Base-by-base conservation (phyloP, 2,113 vertebrate genomes). In the Tursiops truncatus region DNA sequence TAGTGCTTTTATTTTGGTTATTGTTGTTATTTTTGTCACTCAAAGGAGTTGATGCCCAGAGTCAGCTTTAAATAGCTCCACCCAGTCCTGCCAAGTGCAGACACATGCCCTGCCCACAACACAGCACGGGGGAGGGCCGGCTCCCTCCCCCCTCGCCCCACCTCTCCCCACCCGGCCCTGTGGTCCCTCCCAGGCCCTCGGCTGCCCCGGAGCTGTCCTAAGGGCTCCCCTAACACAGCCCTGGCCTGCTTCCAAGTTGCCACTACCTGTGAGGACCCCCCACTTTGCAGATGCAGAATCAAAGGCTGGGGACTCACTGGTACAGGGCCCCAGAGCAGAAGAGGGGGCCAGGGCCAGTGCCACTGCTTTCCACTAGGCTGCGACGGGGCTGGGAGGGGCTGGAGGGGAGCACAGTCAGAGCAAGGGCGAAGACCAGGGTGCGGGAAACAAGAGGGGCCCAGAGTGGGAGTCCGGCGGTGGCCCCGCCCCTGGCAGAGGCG, bases 51-150 rank as follows among this genome's bases (percentile, higher is more conserved):
- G 18, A 70, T 36, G 53, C 47, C 56, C 87, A 84, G 67, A 56
- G 67, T 62, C 41, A 56, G 50, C 50, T 92, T 85, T 84, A 63
- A 73, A 68, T 31, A 85, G 70, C n/a, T 28, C 21, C 36, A 79
- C 31, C 67, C 23, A 70, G 41, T 21, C 28, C 31, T 0, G 38
- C 70, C 82, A 41, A 80, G n/a, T 1, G 1, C 47, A 33, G 38
- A 17, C 26, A 88, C 11, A 12, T 1, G 0, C 6, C 13, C 56
- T n/a, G 44, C 28, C 21, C 33, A 33, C 1, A 4, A 14, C 65
- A 33, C 41, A 18, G 63, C 21, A 17, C 5, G 1, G 47, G 14
- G 23, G 17, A 50, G 44, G 28, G 79, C 63, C 2, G 0, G 53
- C 15, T 17, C 15, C 53, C 53, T 53, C 15, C 53, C 15, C 53